phyloP scores from a whole-genome alignment of 2,888 invertebrate species.

The Dynastes maya region DNA sequence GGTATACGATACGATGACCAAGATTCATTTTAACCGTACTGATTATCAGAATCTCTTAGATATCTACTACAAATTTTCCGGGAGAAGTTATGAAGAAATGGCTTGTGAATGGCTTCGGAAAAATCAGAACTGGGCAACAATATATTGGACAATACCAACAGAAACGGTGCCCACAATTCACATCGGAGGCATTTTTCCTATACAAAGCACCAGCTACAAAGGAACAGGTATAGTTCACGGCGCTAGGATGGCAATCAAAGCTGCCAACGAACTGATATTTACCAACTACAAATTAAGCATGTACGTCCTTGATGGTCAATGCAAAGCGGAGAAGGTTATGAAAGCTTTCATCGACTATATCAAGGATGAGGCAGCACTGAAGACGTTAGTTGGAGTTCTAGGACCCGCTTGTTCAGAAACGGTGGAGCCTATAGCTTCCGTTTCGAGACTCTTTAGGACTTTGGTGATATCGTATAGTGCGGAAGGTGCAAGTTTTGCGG shows the following conservation, averaged over 20 bases:
- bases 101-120: constrained; percentile 81
- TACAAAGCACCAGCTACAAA: constrained; percentile 75
- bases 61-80: constrained; percentile 60
- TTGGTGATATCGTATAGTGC: constrained; percentile 86
- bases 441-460: constrained; percentile 82
- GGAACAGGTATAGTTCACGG: constrained; percentile 77
- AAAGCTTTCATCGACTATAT: constrained; percentile 83
- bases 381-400: constrained; percentile 79
- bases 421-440: constrained; percentile 84
- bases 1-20: constrained; percentile 72
- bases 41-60: constrained; percentile 73
- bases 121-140: constrained; percentile 65
- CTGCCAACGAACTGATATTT: constrained; percentile 73
- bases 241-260: constrained; percentile 76
- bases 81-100: constrained; percentile 63
- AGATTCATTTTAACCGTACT: constrained; percentile 71
- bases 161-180: constrained; percentile 65
- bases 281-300: constrained; percentile 76
- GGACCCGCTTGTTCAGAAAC: constrained; percentile 89
- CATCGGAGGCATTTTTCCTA: constrained; percentile 82
- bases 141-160: constrained; percentile 23
- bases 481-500: constrained; percentile 82
- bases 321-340: constrained; percentile 82
- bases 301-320: constrained; percentile 77
- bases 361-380: constrained; percentile 70